Conservation (phyloP, 1,140 invertebrate genomes). For the Steinernema feltiae region DNA sequence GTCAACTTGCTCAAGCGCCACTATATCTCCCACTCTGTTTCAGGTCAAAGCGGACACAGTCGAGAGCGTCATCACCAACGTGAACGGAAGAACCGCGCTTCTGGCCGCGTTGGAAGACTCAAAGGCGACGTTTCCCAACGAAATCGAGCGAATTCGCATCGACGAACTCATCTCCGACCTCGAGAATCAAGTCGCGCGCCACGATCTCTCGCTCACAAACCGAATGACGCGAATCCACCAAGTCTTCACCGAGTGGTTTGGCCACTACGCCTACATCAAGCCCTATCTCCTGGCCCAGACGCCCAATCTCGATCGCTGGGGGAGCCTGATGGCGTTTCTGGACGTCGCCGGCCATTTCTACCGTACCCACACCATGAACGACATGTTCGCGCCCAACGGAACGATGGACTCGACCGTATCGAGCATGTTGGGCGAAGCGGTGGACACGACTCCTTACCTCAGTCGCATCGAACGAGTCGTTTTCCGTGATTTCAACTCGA, state of each 20-base stretch:
- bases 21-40: background rate
- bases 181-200: background rate
- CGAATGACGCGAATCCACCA: background rate
- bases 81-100: background rate
- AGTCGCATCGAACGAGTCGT: background rate
- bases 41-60: background rate
- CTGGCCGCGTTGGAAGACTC: background rate
- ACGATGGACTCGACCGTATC: background rate
- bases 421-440: background rate
- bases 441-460: background rate
- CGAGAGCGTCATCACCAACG: background rate
- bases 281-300: conserved; percentile 7
- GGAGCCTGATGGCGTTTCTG: background rate
- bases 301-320: background rate
- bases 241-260: background rate
- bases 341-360: background rate
- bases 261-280: background rate
- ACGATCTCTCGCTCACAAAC: background rate
- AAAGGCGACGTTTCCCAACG: background rate
- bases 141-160: background rate
- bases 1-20: no score
- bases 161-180: background rate
- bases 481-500: background rate
- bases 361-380: background rate
- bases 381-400: background rate